Percentiles rank a stretch among this genome's conserved stretches.
These are phyloP conservation scores for Oreochromis tanganicae DNA, from an alignment of 2,113 vertebrate genomes.

Conservation along the genomic window DNA sequence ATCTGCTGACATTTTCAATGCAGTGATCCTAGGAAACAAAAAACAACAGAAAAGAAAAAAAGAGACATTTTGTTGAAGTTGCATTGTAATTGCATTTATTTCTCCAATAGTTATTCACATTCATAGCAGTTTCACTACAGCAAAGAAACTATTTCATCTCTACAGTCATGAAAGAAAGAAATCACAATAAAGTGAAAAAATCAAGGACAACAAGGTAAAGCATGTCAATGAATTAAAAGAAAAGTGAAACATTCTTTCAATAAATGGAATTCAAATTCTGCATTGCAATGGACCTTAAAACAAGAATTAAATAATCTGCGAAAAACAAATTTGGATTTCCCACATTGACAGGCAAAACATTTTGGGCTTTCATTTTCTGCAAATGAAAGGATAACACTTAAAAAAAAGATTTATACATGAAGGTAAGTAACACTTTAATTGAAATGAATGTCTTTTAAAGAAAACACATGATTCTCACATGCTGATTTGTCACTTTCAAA, in stretches of 20 bases:
- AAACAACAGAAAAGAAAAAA: rapidly evolving
- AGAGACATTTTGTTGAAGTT: constrained; percentile 34
- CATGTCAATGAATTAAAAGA: background rate
- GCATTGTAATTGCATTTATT: constrained; percentile 81
- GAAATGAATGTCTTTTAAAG: constrained; percentile 18
- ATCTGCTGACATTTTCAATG: constrained; percentile 21
- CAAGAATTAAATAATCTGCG: background rate
- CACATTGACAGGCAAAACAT: background rate
- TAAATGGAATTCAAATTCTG: constrained; percentile 22
- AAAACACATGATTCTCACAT: background rate
- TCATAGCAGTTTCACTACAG: constrained; percentile 74
- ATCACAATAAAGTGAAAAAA: constrained; percentile 36
- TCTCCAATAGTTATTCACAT: constrained; percentile 72
- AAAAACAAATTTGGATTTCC: constrained; percentile 4
- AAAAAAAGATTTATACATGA: background rate
- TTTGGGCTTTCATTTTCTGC: background rate
- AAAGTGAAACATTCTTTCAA: background rate
- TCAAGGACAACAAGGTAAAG: constrained; percentile 50
- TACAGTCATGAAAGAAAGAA: constrained; percentile 46
- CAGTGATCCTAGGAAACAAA: background rate
- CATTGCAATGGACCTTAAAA: background rate
- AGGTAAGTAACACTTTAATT: constrained; percentile 34
- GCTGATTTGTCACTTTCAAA: background rate
- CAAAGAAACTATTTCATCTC: constrained; percentile 58
- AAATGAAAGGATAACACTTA: constrained; percentile 32